Percentiles rank a stretch among this genome's conserved stretches.
phyloP scores from a whole-genome alignment of 2,888 invertebrate species.

The Helleia helle region DNA sequence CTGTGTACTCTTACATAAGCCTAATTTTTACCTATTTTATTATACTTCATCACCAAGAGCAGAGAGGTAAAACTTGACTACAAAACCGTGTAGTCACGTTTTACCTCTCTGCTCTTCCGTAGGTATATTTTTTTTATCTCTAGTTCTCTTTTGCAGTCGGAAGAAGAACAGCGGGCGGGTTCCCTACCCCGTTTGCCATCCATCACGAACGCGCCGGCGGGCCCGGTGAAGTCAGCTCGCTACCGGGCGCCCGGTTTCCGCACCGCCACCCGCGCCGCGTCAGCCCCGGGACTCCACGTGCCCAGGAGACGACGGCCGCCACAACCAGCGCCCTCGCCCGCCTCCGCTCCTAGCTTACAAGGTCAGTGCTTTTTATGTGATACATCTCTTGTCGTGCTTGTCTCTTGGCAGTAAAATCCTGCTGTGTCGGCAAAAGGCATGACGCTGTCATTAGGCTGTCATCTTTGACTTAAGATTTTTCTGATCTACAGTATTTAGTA shows the following conservation, averaged over 20 bases:
- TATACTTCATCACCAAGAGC: too few species aligned
- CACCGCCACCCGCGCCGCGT: constrained; percentile 83
- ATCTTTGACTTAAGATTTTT: too few species aligned
- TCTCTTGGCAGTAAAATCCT: too few species aligned
- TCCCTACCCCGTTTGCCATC: constrained; percentile 84
- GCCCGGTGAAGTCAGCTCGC: constrained; percentile 87
- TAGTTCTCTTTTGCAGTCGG: constrained; percentile 38
- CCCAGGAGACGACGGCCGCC: constrained; percentile 72
- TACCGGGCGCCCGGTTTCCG: constrained; percentile 89
- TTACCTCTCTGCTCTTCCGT: too few species aligned
- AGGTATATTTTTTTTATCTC: not conserved
- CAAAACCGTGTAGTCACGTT: too few species aligned
- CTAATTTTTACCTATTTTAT: too few species aligned
- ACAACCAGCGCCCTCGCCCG: constrained; percentile 26
- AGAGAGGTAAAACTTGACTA: too few species aligned
- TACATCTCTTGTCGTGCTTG: too few species aligned
- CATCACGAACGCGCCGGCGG: constrained; percentile 65
- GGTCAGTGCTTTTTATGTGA: constrained; percentile 63
- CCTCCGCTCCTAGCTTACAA: constrained; percentile 63
- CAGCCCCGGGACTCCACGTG: constrained; percentile 83
- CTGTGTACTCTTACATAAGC: too few species aligned
- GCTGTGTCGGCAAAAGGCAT: too few species aligned
- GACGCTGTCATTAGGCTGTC: too few species aligned
- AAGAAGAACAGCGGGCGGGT: constrained; percentile 79
- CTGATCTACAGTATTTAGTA: too few species aligned